These are phyloP conservation scores for Cryptocephalus primarius DNA, from an alignment of 2,888 invertebrate species.

Conservation along the genomic window DNA sequence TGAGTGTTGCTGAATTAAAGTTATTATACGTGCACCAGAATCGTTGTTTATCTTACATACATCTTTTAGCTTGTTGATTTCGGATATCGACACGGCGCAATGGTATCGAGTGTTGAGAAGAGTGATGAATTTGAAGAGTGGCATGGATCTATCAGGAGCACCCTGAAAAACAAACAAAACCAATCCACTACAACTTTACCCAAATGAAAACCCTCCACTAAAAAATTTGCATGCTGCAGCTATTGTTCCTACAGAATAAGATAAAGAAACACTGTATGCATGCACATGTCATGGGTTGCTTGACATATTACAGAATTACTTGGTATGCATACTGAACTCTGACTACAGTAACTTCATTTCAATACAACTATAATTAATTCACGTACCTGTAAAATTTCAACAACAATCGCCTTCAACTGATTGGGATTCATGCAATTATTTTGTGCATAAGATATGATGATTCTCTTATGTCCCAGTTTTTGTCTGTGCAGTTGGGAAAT, in stretches of 20 bases:
- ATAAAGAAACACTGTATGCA: too few relatives aligned
- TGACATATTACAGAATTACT: too few relatives aligned
- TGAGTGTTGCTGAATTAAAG: constrained; percentile 48
- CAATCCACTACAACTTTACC: background rate
- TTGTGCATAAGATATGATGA: constrained; percentile 63
- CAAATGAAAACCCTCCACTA: too few relatives aligned
- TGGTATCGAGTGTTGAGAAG: constrained; percentile 72
- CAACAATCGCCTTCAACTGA: constrained; percentile 55
- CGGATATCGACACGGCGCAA: constrained; percentile 60
- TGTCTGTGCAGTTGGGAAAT: constrained; percentile 77
- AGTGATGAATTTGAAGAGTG: constrained; percentile 72
- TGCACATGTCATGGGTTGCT: too few relatives aligned
- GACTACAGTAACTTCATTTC: too few relatives aligned
- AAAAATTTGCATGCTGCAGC: too few relatives aligned
- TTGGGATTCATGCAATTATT: constrained; percentile 53
- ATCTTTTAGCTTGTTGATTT: constrained; percentile 64
- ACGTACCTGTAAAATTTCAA: constrained; percentile 52
- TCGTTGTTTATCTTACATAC: constrained; percentile 66
- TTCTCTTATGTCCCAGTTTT: constrained; percentile 69
- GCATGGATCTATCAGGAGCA: constrained; percentile 62
- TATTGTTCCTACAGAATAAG: too few relatives aligned
- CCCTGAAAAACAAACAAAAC: constrained; percentile 40
- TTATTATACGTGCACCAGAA: constrained; percentile 57
- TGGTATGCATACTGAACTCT: too few relatives aligned
- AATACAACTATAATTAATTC: too few relatives aligned